phyloP scores from a whole-genome alignment of 2,113 vertebrate genomes.

The Pagrus major region DNA sequence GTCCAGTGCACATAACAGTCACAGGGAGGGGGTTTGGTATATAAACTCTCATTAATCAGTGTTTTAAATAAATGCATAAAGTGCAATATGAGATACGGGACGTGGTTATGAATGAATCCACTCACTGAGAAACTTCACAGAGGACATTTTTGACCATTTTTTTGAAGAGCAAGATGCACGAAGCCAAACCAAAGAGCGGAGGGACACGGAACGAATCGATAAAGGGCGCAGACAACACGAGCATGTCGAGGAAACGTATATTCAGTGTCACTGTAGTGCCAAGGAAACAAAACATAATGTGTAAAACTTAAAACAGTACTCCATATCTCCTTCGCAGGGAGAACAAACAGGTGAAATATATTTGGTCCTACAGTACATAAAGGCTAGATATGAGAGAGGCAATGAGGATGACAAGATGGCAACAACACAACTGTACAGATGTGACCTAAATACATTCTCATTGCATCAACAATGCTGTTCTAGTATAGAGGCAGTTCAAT shows the following conservation, averaged over 20 bases:
- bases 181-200: conserved; percentile 13
- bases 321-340: neutral
- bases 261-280: conserved; percentile 22
- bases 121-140: conserved; percentile 7
- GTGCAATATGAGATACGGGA: conserved; percentile 62
- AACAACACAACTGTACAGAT: conserved; percentile 59
- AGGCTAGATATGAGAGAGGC: conserved; percentile 44
- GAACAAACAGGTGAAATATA: conserved; percentile 24
- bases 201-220: neutral
- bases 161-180: conserved; percentile 13
- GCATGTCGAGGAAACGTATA: conserved; percentile 17
- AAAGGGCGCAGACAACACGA: conserved; percentile 11
- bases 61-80: conserved; percentile 67
- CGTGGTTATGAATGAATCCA: neutral
- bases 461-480: conserved; percentile 74
- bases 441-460: conserved; percentile 80
- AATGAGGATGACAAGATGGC: conserved; percentile 55
- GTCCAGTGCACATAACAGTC: conserved; percentile 78
- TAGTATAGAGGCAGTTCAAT: conserved; percentile 72
- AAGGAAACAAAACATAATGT: conserved; percentile 14
- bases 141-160: neutral
- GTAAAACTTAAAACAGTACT: conserved; percentile 11
- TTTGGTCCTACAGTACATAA: conserved; percentile 65
- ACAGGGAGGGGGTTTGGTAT: conserved; percentile 6
- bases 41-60: conserved; percentile 48